Conservation (phyloP, 2,113 vertebrate genomes). For the Eurystomus gularis region DNA sequence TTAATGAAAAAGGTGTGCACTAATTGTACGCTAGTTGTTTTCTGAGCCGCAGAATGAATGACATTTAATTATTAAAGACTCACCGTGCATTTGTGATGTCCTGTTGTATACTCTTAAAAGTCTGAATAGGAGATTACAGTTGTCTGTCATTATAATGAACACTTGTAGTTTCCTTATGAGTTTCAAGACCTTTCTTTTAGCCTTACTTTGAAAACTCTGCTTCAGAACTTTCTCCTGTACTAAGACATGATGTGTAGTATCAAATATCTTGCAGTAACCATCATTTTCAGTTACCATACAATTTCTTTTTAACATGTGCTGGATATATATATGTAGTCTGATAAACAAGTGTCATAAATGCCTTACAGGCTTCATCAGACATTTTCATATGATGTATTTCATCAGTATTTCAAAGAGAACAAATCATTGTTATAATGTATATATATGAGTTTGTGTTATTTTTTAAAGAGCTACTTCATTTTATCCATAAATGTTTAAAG, state of each 20-base stretch:
- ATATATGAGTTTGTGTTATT: background rate
- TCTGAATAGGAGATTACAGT: background rate
- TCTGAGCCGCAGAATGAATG: background rate
- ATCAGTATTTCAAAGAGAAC: slow-evolving; percentile 4
- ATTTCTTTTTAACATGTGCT: background rate
- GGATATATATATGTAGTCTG: background rate
- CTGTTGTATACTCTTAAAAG: background rate
- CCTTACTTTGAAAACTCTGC: background rate
- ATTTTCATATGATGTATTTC: slow-evolving; percentile 28
- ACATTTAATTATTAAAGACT: background rate
- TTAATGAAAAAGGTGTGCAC: background rate
- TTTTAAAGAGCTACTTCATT: slow-evolving; percentile 15
- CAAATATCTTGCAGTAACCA: background rate
- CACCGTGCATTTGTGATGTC: background rate
- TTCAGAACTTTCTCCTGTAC: background rate
- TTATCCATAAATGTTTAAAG: background rate
- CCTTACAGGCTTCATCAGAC: background rate
- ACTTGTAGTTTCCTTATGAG: background rate
- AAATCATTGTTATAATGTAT: background rate
- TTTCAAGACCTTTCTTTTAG: background rate
- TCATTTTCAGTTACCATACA: background rate
- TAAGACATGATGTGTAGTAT: background rate
- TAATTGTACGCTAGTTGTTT: background rate
- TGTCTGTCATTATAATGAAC: background rate
- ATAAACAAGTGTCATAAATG: slow-evolving; percentile 6